Evolutionary conservation across 1,140 invertebrate species (phyloP).

Genomic region (Vollenhovia emeryi): DNA sequence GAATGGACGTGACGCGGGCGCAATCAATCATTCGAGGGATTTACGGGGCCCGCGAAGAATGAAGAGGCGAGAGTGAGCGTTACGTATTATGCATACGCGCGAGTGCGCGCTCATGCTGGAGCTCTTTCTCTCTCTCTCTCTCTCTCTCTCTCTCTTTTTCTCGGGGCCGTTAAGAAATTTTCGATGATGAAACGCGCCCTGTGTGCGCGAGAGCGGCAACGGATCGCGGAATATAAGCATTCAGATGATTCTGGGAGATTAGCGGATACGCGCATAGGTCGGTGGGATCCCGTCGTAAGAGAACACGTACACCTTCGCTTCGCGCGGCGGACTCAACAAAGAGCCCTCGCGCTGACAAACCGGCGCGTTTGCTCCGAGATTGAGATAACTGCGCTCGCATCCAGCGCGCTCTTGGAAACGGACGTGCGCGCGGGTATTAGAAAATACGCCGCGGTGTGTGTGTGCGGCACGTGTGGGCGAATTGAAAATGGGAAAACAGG

Average conservation of each 20-base stretch:
- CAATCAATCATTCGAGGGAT: conserved; percentile 68
- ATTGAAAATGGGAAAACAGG: conserved; percentile 19
- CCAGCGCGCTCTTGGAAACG: conserved; percentile 8
- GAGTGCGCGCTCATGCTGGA: background rate
- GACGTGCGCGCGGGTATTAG: background rate
- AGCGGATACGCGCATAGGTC: conserved; percentile 41
- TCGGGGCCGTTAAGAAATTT: conserved; percentile 64
- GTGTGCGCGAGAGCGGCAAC: conserved; percentile 47
- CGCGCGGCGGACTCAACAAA: background rate
- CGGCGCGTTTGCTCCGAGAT: conserved; percentile 12
- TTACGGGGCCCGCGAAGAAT: conserved; percentile 52
- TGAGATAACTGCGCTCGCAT: conserved; percentile 29
- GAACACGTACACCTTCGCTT: conserved; percentile 16
- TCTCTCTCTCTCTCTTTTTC: too few relatives aligned
- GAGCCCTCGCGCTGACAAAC: conserved; percentile 38
- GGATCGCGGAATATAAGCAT: conserved; percentile 51
- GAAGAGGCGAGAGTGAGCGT: conserved; percentile 52
- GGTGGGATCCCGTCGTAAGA: background rate
- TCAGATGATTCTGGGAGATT: conserved; percentile 64
- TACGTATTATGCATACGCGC: conserved; percentile 15
- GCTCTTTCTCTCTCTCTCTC: too few relatives aligned
- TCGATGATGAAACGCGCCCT: conserved; percentile 70
- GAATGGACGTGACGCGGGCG: conserved; percentile 65
- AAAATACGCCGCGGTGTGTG: background rate
- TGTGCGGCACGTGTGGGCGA: conserved; percentile 40